phyloP scores from a whole-genome alignment of 2,888 invertebrate genomes.

The Clitarchus hookeri region DNA sequence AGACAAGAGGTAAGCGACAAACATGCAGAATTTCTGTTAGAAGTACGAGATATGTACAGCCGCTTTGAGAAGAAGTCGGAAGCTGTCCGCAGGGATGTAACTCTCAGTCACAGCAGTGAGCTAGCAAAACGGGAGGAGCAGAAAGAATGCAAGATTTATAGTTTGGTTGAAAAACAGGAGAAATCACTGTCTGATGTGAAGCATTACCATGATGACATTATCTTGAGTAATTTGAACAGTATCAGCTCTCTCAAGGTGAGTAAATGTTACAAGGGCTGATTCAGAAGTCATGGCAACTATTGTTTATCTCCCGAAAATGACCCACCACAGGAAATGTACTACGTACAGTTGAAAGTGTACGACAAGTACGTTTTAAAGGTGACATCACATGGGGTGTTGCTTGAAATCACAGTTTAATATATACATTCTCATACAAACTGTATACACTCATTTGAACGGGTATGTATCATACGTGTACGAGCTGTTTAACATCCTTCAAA shows the following conservation, averaged over 20 bases:
- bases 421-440: too few relatives aligned
- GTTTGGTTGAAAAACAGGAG: conserved; percentile 79
- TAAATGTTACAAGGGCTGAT: too few relatives aligned
- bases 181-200: conserved; percentile 87
- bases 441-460: too few relatives aligned
- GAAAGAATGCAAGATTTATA: conserved; percentile 84
- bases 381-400: too few relatives aligned
- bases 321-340: too few relatives aligned
- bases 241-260: conserved; percentile 83
- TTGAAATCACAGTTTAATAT: too few relatives aligned
- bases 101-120: conserved; percentile 77
- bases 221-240: conserved; percentile 86
- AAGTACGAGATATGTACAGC: conserved; percentile 69
- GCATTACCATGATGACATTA: conserved; percentile 94
- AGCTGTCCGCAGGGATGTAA: conserved; percentile 71
- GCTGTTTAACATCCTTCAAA: too few relatives aligned
- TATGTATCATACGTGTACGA: too few relatives aligned
- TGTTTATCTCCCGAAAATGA: too few relatives aligned
- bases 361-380: too few relatives aligned
- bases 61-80: conserved; percentile 77
- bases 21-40: conserved; percentile 66
- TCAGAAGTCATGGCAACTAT: too few relatives aligned
- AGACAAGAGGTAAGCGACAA: conserved; percentile 62
- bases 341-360: too few relatives aligned
- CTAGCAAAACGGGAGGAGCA: conserved; percentile 88